A percentile compares a stretch with the other conserved stretches of the same genome.
phyloP scores from a whole-genome alignment of 1,140 invertebrate genomes.

The Brachionus sp. region DNA sequence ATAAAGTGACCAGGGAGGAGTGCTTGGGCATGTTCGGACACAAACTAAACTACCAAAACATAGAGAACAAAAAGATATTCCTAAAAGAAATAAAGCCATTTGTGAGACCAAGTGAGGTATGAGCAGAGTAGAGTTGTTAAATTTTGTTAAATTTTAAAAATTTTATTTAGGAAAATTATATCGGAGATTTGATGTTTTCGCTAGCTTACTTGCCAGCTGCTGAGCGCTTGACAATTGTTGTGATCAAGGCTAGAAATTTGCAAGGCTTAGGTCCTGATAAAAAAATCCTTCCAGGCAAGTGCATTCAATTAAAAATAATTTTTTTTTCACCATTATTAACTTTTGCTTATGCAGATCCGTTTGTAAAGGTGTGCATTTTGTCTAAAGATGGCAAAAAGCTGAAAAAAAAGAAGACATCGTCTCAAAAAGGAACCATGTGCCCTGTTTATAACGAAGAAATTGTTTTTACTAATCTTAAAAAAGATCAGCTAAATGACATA shows the following conservation, averaged over 20 bases:
- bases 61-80: constrained; percentile 51
- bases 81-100: constrained; percentile 54
- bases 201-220: constrained; percentile 80
- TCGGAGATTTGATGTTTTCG: constrained; percentile 71
- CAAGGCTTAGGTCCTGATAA: constrained; percentile 58
- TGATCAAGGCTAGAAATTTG: constrained; percentile 78
- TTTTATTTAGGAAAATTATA: constrained; percentile 49
- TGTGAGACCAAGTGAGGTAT: constrained; percentile 52
- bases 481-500: constrained; percentile 51
- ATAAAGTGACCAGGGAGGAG: constrained; percentile 55
- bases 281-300: constrained; percentile 47
- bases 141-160: neutral
- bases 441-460: constrained; percentile 95
- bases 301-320: neutral
- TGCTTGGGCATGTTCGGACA: constrained; percentile 55
- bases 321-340: too few species aligned
- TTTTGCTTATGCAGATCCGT: constrained; percentile 63
- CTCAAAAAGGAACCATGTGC: constrained; percentile 92
- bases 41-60: constrained; percentile 52
- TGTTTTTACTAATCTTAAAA: constrained; percentile 68
- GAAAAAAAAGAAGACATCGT: constrained; percentile 97
- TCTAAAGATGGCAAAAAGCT: constrained; percentile 88
- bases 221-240: constrained; percentile 74
- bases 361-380: constrained; percentile 92
- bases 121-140: neutral